A percentile compares a stretch with the other conserved stretches of the same genome.
phyloP scores from a whole-genome alignment of 2,888 invertebrate genomes.

The Drosophila buzzatii region DNA sequence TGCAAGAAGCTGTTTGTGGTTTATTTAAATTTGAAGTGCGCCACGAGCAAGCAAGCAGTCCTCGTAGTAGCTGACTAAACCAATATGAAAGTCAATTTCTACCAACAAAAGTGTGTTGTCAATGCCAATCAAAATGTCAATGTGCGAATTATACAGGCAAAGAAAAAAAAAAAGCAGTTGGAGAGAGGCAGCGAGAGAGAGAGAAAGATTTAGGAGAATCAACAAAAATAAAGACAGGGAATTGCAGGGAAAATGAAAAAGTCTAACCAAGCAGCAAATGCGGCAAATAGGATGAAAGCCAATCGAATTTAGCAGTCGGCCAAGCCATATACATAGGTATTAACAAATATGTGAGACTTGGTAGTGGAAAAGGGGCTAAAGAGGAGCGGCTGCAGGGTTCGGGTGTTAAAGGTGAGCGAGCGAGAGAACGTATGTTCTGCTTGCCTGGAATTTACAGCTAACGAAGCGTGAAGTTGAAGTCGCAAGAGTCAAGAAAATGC shows the following conservation, averaged over 20 bases:
- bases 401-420: constrained; percentile 40
- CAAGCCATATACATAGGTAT: constrained; percentile 58
- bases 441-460: constrained; percentile 73
- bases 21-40: constrained; percentile 41
- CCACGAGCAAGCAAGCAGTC: constrained; percentile 21
- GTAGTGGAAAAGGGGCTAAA: too few relatives aligned
- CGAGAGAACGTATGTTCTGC: constrained; percentile 55
- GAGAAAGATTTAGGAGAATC: constrained; percentile 20
- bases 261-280: constrained; percentile 78
- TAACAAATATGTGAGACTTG: constrained; percentile 68
- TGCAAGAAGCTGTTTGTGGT: constrained; percentile 1
- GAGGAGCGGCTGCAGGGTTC: neutral
- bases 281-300: constrained; percentile 78
- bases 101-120: constrained; percentile 67
- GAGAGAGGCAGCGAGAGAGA: neutral
- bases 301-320: constrained; percentile 68
- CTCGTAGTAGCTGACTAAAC: constrained; percentile 33
- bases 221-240: constrained; percentile 19
- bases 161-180: constrained; percentile 1
- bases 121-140: constrained; percentile 79
- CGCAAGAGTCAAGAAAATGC: constrained; percentile 50
- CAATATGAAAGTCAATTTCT: constrained; percentile 55
- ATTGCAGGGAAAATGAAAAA: constrained; percentile 60
- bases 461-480: constrained; percentile 75
- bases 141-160: constrained; percentile 59